phyloP scores from a whole-genome alignment of 2,888 invertebrate species.

The Zygaena filipendulae region DNA sequence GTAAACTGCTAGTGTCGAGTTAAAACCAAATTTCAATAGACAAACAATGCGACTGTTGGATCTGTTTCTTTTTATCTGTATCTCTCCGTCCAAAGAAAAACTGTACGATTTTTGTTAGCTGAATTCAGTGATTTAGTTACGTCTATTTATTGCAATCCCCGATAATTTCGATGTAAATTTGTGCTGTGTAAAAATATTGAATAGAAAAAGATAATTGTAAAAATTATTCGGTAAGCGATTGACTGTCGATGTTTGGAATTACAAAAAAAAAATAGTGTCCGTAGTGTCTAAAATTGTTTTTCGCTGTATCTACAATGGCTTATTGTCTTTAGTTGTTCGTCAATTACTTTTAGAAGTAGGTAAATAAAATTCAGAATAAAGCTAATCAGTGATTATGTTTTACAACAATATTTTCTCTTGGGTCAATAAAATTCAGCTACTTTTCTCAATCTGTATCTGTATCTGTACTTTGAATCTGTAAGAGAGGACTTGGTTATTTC shows the following conservation, averaged over 20 bases:
- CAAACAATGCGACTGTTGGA: not conserved
- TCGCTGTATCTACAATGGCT: constrained; percentile 49
- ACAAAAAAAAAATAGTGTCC: no score
- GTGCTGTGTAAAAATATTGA: constrained; percentile 39
- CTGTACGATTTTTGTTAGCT: no score
- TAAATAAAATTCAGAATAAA: no score
- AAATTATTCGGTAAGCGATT: constrained; percentile 48
- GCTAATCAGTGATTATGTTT: no score
- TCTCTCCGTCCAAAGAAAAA: constrained; percentile 63
- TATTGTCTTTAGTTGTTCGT: constrained; percentile 38
- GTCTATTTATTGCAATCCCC: no score
- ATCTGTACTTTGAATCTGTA: no score
- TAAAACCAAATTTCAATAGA: constrained; percentile 10
- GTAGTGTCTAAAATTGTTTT: no score
- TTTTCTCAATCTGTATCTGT: no score
- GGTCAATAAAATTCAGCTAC: no score
- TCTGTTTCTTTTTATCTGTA: constrained; percentile 25
- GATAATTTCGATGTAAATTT: constrained; percentile 37
- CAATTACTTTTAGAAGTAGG: constrained; percentile 37
- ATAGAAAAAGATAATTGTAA: constrained; percentile 38
- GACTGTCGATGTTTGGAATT: constrained; percentile 48
- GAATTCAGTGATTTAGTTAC: no score
- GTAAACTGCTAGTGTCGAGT: constrained; percentile 20
- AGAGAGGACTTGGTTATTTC: no score
- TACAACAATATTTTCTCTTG: no score